Conservation (phyloP, 2,797 vertebrate species). For the Phalloptychus januarius region DNA sequence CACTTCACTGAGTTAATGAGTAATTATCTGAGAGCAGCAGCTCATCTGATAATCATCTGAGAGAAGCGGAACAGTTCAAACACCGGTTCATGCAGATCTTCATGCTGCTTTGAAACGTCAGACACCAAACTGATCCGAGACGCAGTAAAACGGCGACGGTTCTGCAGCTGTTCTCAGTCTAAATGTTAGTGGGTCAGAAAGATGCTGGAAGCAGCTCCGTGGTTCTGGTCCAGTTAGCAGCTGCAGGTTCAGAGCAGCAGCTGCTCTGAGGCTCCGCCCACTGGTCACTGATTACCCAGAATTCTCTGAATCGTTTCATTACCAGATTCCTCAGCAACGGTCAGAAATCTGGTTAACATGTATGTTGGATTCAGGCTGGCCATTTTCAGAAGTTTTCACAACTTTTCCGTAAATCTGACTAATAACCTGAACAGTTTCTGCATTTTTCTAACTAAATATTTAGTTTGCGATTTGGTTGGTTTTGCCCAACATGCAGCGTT, state of each 20-base stretch:
- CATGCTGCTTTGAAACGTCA: neutral
- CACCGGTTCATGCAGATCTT: neutral
- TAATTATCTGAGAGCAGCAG: neutral
- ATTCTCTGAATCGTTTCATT: neutral
- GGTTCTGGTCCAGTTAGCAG: neutral
- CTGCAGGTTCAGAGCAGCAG: slow-evolving; percentile 1
- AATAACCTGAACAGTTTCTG: too few relatives aligned
- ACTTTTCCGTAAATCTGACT: too few relatives aligned
- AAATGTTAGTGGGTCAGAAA: neutral
- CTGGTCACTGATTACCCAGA: neutral
- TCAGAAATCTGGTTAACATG: too few relatives aligned
- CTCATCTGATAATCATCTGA: neutral
- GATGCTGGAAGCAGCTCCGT: neutral
- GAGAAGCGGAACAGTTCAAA: neutral
- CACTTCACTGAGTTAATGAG: neutral
- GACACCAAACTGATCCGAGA: neutral
- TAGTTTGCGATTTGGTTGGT: too few relatives aligned
- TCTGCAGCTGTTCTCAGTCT: neutral
- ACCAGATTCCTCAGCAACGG: neutral
- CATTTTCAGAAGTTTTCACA: too few relatives aligned
- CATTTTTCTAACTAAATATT: too few relatives aligned
- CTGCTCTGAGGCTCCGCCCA: neutral
- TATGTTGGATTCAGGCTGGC: too few relatives aligned
- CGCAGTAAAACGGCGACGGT: neutral
- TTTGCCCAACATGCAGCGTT: too few relatives aligned